Evolutionary conservation across 1,140 invertebrate species (phyloP).

Genomic region (Megalonaias nervosa): DNA sequence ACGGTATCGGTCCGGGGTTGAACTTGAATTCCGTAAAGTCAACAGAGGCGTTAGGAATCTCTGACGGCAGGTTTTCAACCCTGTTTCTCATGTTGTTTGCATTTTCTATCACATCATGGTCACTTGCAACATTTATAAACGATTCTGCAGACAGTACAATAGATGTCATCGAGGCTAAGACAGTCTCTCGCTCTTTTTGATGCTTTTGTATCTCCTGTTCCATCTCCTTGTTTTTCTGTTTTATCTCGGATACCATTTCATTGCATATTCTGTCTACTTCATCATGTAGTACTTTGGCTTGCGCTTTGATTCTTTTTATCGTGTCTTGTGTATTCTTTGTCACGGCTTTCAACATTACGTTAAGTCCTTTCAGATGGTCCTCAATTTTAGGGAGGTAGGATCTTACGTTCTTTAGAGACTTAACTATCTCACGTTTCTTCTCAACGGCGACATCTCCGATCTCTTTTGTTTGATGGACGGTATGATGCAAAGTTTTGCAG

Average conservation of each 20-base stretch:
- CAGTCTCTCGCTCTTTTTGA: slow-evolving; percentile 22
- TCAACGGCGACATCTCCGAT: slow-evolving; percentile 23
- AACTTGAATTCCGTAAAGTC: slow-evolving; percentile 38
- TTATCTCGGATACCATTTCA: slow-evolving; percentile 36
- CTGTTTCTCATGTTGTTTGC: slow-evolving; percentile 34
- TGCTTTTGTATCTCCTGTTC: slow-evolving; percentile 28
- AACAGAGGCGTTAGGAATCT: slow-evolving; percentile 27
- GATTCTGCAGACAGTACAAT: slow-evolving; percentile 28
- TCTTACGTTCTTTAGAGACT: slow-evolving; percentile 20
- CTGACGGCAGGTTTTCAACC: slow-evolving; percentile 30
- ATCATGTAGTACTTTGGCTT: slow-evolving; percentile 30
- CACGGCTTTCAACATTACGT: slow-evolving; percentile 23
- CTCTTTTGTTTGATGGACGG: slow-evolving; percentile 32
- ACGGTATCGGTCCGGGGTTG: slow-evolving; percentile 25
- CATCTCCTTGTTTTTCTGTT: slow-evolving; percentile 39
- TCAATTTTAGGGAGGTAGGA: slow-evolving; percentile 26
- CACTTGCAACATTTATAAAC: slow-evolving; percentile 30
- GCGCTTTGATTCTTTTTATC: slow-evolving; percentile 28
- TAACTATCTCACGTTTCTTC: slow-evolving; percentile 27
- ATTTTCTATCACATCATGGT: slow-evolving; percentile 38
- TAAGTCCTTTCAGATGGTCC: slow-evolving; percentile 23
- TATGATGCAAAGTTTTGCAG: slow-evolving; percentile 33
- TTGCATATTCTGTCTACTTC: slow-evolving; percentile 32
- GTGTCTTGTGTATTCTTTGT: slow-evolving; percentile 34
- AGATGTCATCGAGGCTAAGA: slow-evolving; percentile 28